Evolutionary conservation across 2,797 vertebrate species (phyloP).

Genomic region (Neosilurus mollespiculum): DNA sequence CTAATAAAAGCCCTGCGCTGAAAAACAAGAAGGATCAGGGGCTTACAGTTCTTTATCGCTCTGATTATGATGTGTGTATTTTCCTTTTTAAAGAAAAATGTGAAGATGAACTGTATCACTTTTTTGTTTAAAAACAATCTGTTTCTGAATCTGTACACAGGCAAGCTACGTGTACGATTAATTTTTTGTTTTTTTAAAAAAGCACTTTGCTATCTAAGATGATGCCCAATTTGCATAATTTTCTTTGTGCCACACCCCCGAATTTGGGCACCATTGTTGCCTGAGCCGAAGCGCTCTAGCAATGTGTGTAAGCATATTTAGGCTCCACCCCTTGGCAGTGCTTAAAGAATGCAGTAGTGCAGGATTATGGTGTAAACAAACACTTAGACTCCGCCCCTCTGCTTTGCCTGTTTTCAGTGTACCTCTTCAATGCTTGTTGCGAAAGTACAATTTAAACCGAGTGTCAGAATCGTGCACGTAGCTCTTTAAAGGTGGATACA

Average conservation of each 20-base stretch:
- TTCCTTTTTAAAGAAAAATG: slow-evolving; percentile 20
- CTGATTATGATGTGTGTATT: background rate
- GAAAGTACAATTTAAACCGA: background rate
- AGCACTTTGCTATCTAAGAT: background rate
- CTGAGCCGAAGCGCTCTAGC: background rate
- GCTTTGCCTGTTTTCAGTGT: background rate
- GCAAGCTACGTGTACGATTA: slow-evolving; percentile 28
- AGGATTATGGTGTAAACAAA: background rate
- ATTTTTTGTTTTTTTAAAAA: background rate
- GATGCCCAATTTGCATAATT: background rate
- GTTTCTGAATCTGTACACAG: slow-evolving; percentile 3
- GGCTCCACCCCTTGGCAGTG: background rate
- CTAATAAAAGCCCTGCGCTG: slow-evolving; percentile 55
- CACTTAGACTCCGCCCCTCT: background rate
- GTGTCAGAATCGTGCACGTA: slow-evolving; percentile 7
- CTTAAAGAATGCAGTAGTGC: background rate
- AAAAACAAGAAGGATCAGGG: slow-evolving; percentile 37
- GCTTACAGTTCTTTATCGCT: slow-evolving; percentile 32
- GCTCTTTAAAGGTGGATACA: background rate
- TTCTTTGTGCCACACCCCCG: background rate
- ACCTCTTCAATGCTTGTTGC: background rate
- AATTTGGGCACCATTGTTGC: background rate
- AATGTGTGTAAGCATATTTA: background rate
- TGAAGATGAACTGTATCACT: slow-evolving; percentile 1
- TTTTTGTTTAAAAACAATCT: background rate